Conservation (phyloP, 2,113 vertebrate genomes). For the Enhydra lutris region DNA sequence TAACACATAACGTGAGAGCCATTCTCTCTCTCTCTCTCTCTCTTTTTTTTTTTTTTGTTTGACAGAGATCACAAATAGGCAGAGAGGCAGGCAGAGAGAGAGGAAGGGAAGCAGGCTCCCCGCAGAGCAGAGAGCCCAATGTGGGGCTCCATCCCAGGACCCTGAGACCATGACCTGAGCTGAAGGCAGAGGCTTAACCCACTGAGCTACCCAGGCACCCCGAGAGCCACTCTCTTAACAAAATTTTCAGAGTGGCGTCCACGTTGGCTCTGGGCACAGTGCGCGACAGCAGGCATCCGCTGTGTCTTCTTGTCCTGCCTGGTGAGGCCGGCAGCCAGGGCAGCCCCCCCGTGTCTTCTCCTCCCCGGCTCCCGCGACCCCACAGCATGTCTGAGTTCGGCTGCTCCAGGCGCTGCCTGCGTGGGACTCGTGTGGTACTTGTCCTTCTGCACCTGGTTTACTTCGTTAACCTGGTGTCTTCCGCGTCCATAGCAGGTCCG, state of each 20-base stretch:
- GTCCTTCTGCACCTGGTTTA: no score
- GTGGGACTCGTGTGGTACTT: accelerated
- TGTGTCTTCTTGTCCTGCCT: neutral
- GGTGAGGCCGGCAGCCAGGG: neutral
- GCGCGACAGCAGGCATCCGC: neutral
- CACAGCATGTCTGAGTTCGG: neutral
- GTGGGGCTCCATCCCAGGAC: no score
- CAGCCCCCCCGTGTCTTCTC: neutral
- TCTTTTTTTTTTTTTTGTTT: no score
- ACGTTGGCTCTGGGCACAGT: neutral
- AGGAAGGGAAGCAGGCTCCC: no score
- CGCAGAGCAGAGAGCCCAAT: no score
- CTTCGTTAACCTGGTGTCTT: neutral
- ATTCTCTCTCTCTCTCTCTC: neutral
- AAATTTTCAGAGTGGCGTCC: neutral
- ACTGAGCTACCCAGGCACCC: no score
- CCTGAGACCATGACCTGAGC: no score
- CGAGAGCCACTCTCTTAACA: neutral
- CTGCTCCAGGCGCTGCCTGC: accelerated
- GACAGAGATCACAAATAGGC: no score
- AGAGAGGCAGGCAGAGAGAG: no score
- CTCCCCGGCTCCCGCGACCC: no score
- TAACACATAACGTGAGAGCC: neutral
- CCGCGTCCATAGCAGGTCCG: accelerated
- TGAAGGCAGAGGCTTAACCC: no score